Evolutionary conservation across 2,113 vertebrate genomes (phyloP).

Genomic region (Platycercus adscitus): DNA sequence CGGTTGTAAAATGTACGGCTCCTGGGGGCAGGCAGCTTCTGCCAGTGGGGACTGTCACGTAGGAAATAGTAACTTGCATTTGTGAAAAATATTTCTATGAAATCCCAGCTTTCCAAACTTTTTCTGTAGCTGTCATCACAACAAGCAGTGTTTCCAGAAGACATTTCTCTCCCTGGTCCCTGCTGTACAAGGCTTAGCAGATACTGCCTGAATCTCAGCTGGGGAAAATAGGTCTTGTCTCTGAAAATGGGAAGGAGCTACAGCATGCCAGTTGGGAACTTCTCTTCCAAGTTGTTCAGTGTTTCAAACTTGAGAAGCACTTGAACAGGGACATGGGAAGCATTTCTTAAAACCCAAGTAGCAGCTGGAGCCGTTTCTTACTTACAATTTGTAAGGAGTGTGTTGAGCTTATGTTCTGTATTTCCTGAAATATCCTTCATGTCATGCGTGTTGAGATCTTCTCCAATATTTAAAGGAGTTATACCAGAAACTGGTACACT

Average conservation of each 20-base stretch:
- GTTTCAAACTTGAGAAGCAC: neutral
- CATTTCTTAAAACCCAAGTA: neutral
- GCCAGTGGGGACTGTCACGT: neutral
- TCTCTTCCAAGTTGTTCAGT: neutral
- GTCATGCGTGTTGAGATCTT: accelerated
- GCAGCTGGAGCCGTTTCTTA: neutral
- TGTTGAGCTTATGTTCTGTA: neutral
- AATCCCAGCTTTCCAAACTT: neutral
- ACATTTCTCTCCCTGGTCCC: neutral
- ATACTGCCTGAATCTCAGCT: neutral
- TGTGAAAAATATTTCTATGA: neutral
- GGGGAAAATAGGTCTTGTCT: neutral
- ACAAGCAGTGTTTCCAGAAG: neutral
- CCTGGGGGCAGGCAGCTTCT: neutral
- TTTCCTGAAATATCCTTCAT: neutral
- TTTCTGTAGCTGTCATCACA: too few relatives aligned
- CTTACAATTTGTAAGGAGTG: neutral
- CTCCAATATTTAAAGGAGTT: neutral
- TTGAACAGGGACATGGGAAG: neutral
- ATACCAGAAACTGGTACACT: neutral
- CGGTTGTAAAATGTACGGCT: neutral
- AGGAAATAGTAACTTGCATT: neutral
- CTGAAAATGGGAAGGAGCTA: neutral
- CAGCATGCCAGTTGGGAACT: neutral
- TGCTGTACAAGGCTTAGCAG: neutral